A percentile compares a stretch with the other conserved stretches of the same genome.
Conservation (phyloP, 2,113 vertebrate species). For the Bombycilla garrulus region DNA sequence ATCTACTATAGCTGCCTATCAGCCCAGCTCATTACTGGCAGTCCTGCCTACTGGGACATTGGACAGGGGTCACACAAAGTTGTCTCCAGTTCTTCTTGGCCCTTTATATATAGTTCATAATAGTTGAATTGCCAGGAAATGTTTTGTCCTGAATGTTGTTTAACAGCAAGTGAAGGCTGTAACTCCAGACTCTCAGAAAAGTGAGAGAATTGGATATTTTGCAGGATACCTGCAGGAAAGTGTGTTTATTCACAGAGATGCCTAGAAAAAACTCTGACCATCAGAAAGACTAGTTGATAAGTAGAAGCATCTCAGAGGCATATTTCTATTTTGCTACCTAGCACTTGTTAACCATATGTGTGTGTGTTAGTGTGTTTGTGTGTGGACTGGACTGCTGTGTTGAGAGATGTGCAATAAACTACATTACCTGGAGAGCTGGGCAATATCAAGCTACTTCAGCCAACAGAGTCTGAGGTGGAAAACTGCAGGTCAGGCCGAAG, state of each 20-base stretch:
- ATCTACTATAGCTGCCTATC: neutral
- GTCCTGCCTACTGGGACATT: neutral
- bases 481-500: neutral
- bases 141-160: neutral
- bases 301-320: neutral
- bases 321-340: neutral
- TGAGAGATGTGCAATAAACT: neutral
- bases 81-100: neutral
- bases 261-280: neutral
- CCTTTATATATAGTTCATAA: neutral
- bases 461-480: neutral
- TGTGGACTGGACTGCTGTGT: neutral
- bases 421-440: neutral
- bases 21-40: neutral
- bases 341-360: neutral
- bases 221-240: constrained; percentile 51
- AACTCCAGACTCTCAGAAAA: constrained; percentile 48
- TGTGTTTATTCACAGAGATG: neutral
- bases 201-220: constrained; percentile 30
- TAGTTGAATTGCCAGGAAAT: neutral
- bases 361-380: neutral
- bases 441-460: neutral
- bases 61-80: neutral
- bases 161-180: neutral
- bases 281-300: neutral